Percentiles rank a stretch among this genome's conserved stretches.
phyloP scores from a whole-genome alignment of 1,140 invertebrate genomes.

The Drosophila ogumai region DNA sequence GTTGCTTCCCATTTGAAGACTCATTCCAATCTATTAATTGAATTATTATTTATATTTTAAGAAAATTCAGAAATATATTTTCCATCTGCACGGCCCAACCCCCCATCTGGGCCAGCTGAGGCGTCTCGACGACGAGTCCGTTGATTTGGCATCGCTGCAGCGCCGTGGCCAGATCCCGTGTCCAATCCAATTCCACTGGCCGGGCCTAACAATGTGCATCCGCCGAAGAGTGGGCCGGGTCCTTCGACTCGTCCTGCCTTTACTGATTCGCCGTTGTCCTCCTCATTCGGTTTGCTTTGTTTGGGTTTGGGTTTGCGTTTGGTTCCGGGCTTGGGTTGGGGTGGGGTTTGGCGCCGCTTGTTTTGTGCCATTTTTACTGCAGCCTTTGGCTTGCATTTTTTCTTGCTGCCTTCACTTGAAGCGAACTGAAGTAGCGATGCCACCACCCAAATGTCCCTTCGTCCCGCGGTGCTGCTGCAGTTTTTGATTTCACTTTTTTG shows the following conservation, averaged over 20 bases:
- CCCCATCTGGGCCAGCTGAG: constrained; percentile 47
- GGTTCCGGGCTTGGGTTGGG: constrained; percentile 11
- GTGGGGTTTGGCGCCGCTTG: constrained; percentile 41
- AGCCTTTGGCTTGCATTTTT: constrained; percentile 82
- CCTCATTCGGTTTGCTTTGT: constrained; percentile 48
- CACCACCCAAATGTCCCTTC: constrained; percentile 21
- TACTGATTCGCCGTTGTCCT: constrained; percentile 66
- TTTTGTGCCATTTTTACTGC: constrained; percentile 81
- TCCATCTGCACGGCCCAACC: constrained; percentile 8
- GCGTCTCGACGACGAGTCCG: constrained; percentile 73
- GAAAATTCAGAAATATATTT: not conserved
- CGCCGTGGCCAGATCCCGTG: constrained; percentile 46
- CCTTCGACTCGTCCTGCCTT: constrained; percentile 38
- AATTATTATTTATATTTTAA: too few species aligned
- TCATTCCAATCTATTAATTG: too few species aligned
- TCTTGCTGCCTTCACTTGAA: constrained; percentile 75
- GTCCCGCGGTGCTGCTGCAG: constrained; percentile 59
- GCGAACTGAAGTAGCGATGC: constrained; percentile 72
- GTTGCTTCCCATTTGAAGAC: not conserved
- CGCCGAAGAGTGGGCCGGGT: constrained; percentile 35
- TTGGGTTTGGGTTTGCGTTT: constrained; percentile 65
- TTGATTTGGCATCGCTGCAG: constrained; percentile 70
- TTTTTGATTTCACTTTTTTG: constrained; percentile 82
- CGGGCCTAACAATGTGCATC: constrained; percentile 80
- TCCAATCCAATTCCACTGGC: constrained; percentile 78